These are phyloP conservation scores for Didymodactylos carnosus DNA, from an alignment of 2,888 invertebrate genomes.

Conservation along the genomic window DNA sequence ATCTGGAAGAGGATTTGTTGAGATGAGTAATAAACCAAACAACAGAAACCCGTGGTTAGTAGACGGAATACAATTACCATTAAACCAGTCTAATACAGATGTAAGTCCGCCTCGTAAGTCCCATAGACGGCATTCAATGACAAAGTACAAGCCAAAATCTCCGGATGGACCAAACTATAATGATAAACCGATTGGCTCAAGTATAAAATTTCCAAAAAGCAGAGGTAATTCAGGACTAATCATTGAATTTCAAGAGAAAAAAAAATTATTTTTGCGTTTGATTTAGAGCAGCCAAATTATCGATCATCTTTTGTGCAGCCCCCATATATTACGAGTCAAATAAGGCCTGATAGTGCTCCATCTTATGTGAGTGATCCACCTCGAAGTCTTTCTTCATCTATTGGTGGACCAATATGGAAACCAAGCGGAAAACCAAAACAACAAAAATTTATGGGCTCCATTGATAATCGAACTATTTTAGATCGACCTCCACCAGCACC, in stretches of 20 bases:
- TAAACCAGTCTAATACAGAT: neutral
- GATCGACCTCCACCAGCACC: neutral
- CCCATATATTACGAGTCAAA: too few relatives aligned
- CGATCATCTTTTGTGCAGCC: neutral
- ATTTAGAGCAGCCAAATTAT: neutral
- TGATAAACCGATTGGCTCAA: neutral
- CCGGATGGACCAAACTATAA: neutral
- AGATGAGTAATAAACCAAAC: neutral
- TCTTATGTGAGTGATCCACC: too few relatives aligned
- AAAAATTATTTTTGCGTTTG: neutral
- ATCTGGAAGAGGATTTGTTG: neutral
- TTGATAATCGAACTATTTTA: neutral
- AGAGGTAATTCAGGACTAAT: too few relatives aligned
- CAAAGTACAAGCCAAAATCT: too few relatives aligned
- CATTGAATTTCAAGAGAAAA: neutral
- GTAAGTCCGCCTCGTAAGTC: neutral
- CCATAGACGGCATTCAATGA: too few relatives aligned
- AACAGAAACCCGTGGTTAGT: neutral
- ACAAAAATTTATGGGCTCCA: neutral
- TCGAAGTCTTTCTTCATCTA: neutral
- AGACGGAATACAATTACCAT: neutral
- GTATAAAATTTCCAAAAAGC: neutral
- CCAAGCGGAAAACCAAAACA: neutral
- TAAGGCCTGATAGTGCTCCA: neutral
- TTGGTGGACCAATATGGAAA: neutral